A percentile compares a stretch with the other conserved stretches of the same genome.
Conservation (phyloP, 2,113 vertebrate genomes). For the Eubucco bourcierii region DNA sequence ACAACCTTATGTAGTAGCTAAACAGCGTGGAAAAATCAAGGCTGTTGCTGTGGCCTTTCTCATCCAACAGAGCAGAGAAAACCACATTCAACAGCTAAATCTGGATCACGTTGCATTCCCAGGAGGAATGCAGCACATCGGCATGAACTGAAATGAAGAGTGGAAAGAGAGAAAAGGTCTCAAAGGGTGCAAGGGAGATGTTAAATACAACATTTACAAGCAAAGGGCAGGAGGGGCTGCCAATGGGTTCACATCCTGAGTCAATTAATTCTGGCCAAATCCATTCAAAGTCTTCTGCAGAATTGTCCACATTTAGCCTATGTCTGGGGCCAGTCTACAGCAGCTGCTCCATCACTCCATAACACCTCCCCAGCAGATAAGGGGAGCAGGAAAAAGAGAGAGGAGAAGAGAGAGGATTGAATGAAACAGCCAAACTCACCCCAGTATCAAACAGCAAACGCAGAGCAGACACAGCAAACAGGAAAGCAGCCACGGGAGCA, state of each 20-base stretch:
- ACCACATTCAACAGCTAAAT: neutral
- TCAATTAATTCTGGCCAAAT: neutral
- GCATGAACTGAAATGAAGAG: neutral
- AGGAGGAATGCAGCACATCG: neutral
- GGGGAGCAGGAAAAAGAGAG: neutral
- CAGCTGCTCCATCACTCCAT: neutral
- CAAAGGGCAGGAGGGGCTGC: neutral
- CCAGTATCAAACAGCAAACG: neutral
- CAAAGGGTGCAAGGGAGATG: neutral
- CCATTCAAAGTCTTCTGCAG: neutral
- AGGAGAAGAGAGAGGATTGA: neutral
- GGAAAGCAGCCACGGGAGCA: neutral
- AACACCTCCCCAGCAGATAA: neutral
- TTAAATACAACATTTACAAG: neutral
- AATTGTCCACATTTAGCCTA: neutral
- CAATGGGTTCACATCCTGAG: neutral
- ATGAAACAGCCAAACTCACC: neutral
- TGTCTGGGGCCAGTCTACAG: neutral
- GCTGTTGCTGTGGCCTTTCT: neutral
- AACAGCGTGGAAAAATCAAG: neutral
- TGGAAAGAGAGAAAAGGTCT: neutral
- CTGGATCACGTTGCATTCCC: neutral
- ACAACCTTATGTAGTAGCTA: neutral
- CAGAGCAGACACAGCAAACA: neutral
- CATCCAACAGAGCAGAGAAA: neutral